Percentiles rank a stretch among this genome's conserved stretches.
phyloP scores from a whole-genome alignment of 2,797 vertebrate genomes.

The Anabas testudineus region DNA sequence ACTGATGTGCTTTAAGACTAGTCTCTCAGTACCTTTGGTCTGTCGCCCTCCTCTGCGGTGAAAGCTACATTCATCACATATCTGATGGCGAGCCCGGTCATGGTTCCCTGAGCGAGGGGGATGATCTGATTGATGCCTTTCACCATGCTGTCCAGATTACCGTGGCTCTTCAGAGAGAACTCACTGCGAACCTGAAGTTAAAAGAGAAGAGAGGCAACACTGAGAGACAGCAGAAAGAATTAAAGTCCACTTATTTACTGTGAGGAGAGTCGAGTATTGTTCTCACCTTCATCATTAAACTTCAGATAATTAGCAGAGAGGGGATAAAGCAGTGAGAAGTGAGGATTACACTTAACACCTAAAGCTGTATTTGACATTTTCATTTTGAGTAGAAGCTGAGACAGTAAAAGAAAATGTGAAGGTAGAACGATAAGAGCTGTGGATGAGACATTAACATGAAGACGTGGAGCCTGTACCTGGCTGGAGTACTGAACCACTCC shows the following conservation, averaged over 20 bases:
- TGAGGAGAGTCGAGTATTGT: neutral
- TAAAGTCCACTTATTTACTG: neutral
- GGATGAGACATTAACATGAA: too few relatives aligned
- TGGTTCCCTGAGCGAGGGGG: constrained; percentile 96
- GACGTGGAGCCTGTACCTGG: constrained; percentile 85
- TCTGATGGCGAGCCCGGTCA: constrained; percentile 97
- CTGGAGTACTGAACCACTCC: constrained; percentile 98
- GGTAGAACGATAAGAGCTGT: too few relatives aligned
- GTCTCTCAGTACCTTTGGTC: constrained; percentile 80
- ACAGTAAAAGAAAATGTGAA: too few relatives aligned
- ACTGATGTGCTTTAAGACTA: too few relatives aligned
- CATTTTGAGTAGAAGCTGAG: too few relatives aligned
- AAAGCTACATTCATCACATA: constrained; percentile 95
- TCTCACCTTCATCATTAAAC: neutral
- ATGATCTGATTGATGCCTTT: constrained; percentile 91
- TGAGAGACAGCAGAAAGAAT: neutral
- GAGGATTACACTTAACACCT: too few relatives aligned
- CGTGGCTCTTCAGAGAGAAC: constrained; percentile 92
- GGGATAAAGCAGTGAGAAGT: too few relatives aligned
- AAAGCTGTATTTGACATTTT: too few relatives aligned
- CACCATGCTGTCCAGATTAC: constrained; percentile 86
- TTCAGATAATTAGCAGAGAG: neutral
- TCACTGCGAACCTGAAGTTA: constrained; percentile 90
- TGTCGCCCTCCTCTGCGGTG: constrained; percentile 88
- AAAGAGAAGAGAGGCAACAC: neutral